Evolutionary conservation across 2,888 invertebrate species (phyloP).

Genomic region (Drosophila incognita): DNA sequence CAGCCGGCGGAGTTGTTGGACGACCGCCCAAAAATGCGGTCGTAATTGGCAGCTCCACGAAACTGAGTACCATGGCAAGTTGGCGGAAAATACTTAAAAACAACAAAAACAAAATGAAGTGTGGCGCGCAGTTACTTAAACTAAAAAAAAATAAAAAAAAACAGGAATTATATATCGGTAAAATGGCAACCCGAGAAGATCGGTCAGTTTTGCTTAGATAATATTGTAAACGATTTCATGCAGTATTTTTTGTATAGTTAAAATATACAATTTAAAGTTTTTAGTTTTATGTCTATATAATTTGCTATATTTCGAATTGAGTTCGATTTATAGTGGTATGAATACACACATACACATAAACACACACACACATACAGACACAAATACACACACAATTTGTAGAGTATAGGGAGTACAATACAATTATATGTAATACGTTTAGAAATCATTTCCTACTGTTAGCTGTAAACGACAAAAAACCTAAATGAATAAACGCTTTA

Average conservation of each 20-base stretch:
- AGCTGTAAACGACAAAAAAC: constrained; percentile 74
- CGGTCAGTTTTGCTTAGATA: constrained; percentile 45
- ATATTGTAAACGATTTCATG: constrained; percentile 69
- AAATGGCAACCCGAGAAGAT: constrained; percentile 17
- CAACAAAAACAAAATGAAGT: not conserved
- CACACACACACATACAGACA: constrained; percentile 1
- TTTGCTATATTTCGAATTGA: constrained; percentile 63
- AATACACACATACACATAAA: constrained; percentile 12
- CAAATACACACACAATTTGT: constrained; percentile 29
- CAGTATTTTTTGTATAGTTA: constrained; percentile 79
- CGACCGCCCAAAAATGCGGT: constrained; percentile 35
- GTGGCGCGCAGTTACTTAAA: constrained; percentile 72
- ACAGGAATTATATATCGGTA: constrained; percentile 52
- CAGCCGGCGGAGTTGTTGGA: constrained; percentile 63
- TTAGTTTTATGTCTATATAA: constrained; percentile 55
- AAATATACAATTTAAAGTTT: constrained; percentile 73
- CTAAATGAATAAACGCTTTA: constrained; percentile 76
- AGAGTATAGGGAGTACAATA: constrained; percentile 62
- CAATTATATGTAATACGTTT: constrained; percentile 68
- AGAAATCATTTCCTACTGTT: constrained; percentile 79
- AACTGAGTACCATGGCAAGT: constrained; percentile 37
- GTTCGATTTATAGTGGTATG: constrained; percentile 49
- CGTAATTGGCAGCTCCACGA: constrained; percentile 63
- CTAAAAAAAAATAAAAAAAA: constrained; percentile 15
- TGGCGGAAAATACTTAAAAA: constrained; percentile 65